Evolutionary conservation across 2,888 invertebrate species (phyloP), one percentile per base, ranked within the genome.

Genomic region (Amiota minor): DNA sequence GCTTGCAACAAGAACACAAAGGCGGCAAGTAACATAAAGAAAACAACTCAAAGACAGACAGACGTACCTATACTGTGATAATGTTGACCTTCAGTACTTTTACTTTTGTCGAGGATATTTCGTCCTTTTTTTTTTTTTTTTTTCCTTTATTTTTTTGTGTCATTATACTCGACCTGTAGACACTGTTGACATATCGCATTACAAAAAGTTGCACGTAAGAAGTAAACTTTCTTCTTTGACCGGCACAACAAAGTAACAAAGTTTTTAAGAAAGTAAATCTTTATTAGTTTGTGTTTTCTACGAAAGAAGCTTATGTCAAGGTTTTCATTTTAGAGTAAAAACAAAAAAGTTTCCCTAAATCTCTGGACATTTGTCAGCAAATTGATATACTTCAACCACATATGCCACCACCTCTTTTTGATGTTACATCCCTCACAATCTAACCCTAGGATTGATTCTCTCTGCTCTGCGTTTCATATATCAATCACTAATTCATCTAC

Each of bases 111-210:
- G 14, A 12, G 45, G 10, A 45, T 61, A 59, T 35, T 35, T 35
- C 20, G n/a, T 9, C 53, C 11, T 9, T 35, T 55, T 68, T 68
- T 68, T 50, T 50, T 53, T 53, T 65, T 18, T 1, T 16, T 53
- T 12, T 50, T 6, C 3, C 11, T 59, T 9, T 59, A 20, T 59
- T 59, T 2, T 18, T 59, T 59, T 20, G 23, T 12, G 23, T 9
- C n/a, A 47, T 14, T 70, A 61, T 59, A 16, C 70, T 59, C 78
- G 73, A 81, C 75, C 80, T 75, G 76, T 16, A 74, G 35, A 78
- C 81, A 79, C 76, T 85, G 82, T 86, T 87, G 85, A 84, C 88
- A 86, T 86, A 87, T 88, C 85, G 80, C 78, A 84, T 88, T 87
- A 83, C 86, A 82, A 69, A 72, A 70, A 56, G 45, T 69, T 67